Base-by-base conservation (phyloP, 2,888 invertebrate species). In the Meloe dianella region DNA sequence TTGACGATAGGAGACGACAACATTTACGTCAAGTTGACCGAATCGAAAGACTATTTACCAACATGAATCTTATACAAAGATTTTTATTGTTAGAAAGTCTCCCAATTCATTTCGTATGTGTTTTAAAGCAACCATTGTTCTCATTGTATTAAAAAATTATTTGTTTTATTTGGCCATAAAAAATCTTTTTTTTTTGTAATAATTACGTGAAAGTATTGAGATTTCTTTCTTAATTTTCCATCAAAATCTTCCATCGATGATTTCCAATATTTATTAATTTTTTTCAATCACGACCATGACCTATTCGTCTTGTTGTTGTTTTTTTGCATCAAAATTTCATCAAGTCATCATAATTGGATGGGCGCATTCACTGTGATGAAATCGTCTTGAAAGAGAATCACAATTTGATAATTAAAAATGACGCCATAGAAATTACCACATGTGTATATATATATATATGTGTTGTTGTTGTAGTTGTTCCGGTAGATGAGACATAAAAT, bases 71-170 rank as follows among this genome's bases (percentile, higher is more conserved):
- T 17, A 58, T 10, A 35, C 32, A 64, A 60, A 54, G 63, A 30
- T 47, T 47, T 47, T 47, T 47, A 47, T 47, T 20, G 47, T 65
- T 65, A 65, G 65, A 65, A 65, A 65, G 65, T 65, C 59, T 30
- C 59, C 64, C 51, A 64, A 64, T 64, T 59, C 35, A 38, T 14
- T 38, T n/a, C n/a, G n/a, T n/a, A n/a, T 27, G 27, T 32, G 29
- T 47, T 47, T 0, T 20, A 47, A 20, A 35, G 10, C 4, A 10
- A 57, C 20, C 22, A 63, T 57, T 63, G 59, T 63, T 63, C 51
- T 30, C 59, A 64, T 64, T 65, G 64, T 60, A 60, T 65, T 60
- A 7, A 57, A 58, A 47, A 47, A 29, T 62, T 57, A 9, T 24
- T 51, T 24, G 5, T 22, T 24, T 24, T 3, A 12, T 60, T 24